Evolutionary conservation across 2,888 invertebrate species (phyloP), one percentile per base, ranked within the genome.

Genomic region (Danaus chrysippus): DNA sequence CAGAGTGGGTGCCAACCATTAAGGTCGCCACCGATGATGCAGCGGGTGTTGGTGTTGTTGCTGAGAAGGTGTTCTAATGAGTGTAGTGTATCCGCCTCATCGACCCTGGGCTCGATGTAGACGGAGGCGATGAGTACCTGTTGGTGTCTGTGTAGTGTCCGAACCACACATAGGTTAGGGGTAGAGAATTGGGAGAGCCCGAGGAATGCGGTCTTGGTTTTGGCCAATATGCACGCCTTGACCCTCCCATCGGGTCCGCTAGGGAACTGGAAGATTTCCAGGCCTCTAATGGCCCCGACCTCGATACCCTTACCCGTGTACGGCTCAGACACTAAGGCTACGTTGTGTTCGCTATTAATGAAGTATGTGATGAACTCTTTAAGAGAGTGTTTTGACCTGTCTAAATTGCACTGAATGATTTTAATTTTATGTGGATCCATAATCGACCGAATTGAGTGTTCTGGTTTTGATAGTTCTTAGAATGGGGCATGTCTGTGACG

Each of bases 1-100:
- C 67, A 69, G 0, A 62, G 10, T 0, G 61, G 61, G n/a, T 69
- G 66, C 65, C 66, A 66, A 0, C 66, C 69, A n/a, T 69, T 69
- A 11, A 68, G 52, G 49, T 69, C 67, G 1, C 69, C 67, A 0
- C 66, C 62, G 0, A 69, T 6, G 10, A 69, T 52, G 10, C 44
- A 42, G 10, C 42, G 54, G 1, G 66, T 44, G 13, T 49, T 13
- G 0, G 10, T n/a, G 13, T 41, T 57, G 1, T 15, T 10, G 0
- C 19, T 9, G 0, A 69, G 44, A 42, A 67, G 62, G 44, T 15
- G 5, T 3, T 67, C 63, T 0, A 66, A 5, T 0, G 1, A 15
- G 2, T 56, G 41, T 1, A 67, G 44, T 0, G 69, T 66, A 15
- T 57, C 19, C 3, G 12, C 10, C 0, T 23, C n/a, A 42, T 67